Base-by-base conservation (phyloP, 1,140 invertebrate species). In the Macrobrachium rosenbergii region DNA sequence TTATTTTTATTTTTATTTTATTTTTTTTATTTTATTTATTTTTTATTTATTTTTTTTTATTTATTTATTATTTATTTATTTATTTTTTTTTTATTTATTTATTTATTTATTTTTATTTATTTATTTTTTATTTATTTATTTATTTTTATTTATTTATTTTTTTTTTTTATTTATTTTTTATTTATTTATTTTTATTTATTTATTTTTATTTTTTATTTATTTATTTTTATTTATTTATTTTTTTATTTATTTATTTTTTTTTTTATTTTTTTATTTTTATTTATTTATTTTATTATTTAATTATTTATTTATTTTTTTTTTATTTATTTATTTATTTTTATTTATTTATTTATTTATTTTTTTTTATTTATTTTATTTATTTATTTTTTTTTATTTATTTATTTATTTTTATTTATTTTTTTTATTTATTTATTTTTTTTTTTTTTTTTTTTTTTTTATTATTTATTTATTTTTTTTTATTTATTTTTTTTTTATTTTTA, bases 21-120 rank as follows among this genome's bases (percentile, higher is more conserved):
- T 52, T 59, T 78, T 58, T 78, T 52, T 28, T 78, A 17, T n/a
- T 78, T 58, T 58, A 16, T 59, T n/a, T 78, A 17, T 28, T 21
- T 73, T 21, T 28, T 23, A 14, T 11, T 73, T 21, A 12, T 11
- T 14, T 21, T 73, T 23, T 28, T 21, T 73, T 11, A 12, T 23
- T 73, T 23, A 19, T 21, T 11, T 23, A 19, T 23, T 19, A 11
- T 73, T 11, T 78, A 16, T 78, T 59, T 21, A 14, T 19, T 21
- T 73, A 14, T 28, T 10, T 73, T 21, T 11, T 23, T 28, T 21
- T 73, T 11, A n/a, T 2, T 78, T 45, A 16, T 21, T 2, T n/a
- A 17, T n/a, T 78, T 21, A 14, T 45, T 21, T 17, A 58, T n/a
- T 52, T 45, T 78, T 21, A 16, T 2, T 78, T 16, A n/a, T 59